These are phyloP conservation scores for Campoplex capitator DNA, from an alignment of 2,888 invertebrate species.

Conservation along the genomic window DNA sequence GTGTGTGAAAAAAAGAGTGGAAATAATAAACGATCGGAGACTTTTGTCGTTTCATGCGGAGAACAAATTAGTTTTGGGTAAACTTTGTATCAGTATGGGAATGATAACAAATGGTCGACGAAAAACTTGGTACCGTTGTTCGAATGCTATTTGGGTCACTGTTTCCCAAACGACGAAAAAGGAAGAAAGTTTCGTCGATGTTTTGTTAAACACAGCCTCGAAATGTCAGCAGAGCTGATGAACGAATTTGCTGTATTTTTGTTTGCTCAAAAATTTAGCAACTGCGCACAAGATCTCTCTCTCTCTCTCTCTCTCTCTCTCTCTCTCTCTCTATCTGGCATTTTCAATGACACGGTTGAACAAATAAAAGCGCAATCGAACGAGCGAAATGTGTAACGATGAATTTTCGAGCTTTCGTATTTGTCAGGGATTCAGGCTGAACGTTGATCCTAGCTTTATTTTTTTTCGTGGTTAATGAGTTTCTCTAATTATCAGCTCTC, in stretches of 20 bases:
- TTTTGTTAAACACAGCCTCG: neutral
- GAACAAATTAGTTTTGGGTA: neutral
- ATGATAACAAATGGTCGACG: neutral
- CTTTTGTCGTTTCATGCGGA: neutral
- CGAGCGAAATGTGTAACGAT: neutral
- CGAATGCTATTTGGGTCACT: neutral
- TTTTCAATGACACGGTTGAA: conserved; percentile 17
- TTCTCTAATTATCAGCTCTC: conserved; percentile 10
- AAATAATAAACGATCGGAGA: neutral
- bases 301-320: too few relatives aligned
- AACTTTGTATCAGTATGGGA: neutral
- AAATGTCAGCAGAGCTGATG: conserved; percentile 3
- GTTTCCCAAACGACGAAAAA: neutral
- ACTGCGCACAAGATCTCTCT: neutral
- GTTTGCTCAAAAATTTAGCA: conserved; percentile 14
- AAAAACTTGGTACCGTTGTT: neutral
- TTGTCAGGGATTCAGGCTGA: neutral
- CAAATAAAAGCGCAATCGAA: neutral
- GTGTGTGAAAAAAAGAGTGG: neutral
- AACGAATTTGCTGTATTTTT: conserved; percentile 6
- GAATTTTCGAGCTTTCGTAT: neutral
- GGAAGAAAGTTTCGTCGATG: neutral
- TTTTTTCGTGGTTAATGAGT: conserved; percentile 9
- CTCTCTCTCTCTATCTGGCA: neutral
- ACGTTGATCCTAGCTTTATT: neutral